Base-by-base conservation (phyloP, 2,888 invertebrate species). In the Eupithecia centaureata region DNA sequence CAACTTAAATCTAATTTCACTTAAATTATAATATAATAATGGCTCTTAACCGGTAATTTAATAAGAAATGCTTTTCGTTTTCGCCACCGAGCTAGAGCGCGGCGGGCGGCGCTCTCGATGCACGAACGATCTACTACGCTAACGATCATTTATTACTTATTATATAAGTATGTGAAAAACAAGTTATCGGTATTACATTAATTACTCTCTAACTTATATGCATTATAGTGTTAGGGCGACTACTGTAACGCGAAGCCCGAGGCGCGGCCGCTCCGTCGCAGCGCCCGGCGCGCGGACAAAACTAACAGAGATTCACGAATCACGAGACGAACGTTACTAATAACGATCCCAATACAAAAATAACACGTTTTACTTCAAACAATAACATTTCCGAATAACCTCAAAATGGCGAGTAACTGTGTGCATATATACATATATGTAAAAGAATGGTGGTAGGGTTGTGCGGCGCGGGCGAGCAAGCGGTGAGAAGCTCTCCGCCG, bases 61-160 rank as follows among this genome's bases (percentile, higher is more conserved):
- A 92, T 90, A 92, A 92, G 92, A 92, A 92, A 93, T 91, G 92
- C 91, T 86, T 88, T 90, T 90, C 91, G 92, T 89, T n/a, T n/a
- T 89, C 89, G 89, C 87, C 90, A 89, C 89, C 91, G 90, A 86
- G 87, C 88, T 82, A 86, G 84, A 79, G 88, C 86, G 85, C 86
- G 86, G 84, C 86, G 85, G 84, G 83, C 84, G 85, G 78, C 72
- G 83, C 83, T 77, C 85, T 82, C 83, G 82, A 82, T 77, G 79
- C 85, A 80, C 87, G 84, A 86, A 85, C 88, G 85, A 86, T 84
- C 78, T 80, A 85, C 89, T 89, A 89, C 88, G 86, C 89, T 90
- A 89, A 87, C 89, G 88, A 88, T 87, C 77, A 84, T 86, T 82
- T 86, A 86, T 87, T 89, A 90, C 90, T 91, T 90, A 91, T 88